Evolutionary conservation across 2,797 vertebrate genomes (phyloP), one percentile per base, ranked within the genome.

Genomic region (Eremophila alpestris): DNA sequence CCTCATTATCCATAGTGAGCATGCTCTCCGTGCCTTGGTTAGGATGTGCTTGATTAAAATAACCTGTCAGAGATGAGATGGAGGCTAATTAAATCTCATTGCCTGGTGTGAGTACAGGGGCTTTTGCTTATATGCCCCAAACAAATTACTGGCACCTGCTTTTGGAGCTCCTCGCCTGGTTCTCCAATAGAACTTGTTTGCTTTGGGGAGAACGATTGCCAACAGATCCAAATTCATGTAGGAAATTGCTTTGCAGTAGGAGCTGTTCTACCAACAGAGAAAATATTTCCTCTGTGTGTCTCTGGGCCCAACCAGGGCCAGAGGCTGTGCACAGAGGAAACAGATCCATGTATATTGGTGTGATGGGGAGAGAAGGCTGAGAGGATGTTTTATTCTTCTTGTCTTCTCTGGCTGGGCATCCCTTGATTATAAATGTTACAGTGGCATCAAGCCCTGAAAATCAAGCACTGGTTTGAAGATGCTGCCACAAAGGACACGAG

Each of bases 11-110:
- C 0, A 0, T 2, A 16, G 65, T 3, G 59, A 83, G 75, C 38
- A 3, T 5, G 1, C 46, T 40, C 55, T 80, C 45, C 2, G 16
- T 85, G 88, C 60, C 64, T 81, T 38, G 76, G 18, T 48, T 90
- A 49, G 69, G 56, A 83, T 85, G 64, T 20, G 29, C 62, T 75
- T 88, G 60, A 83, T 91, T 94, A 86, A 85, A 94, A 65, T 65
- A 77, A 34, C 27, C 27, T 41, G 36, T 55, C 17, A 17, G 67
- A 71, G 45, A 81, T 34, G 74, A 68, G 36, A 62, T 16, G 13
- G 46, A 52, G 62, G 40, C 45, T 52, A 64, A 81, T 67, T 74
- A 70, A 83, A 86, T 52, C 41, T 90, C 7, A 1, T 19, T 27
- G 14, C 30, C 81, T 55, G 24, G 16, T 46, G 38, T 18, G 45